phyloP scores from a whole-genome alignment of 2,888 invertebrate species.

The Stenichneumon culpator region DNA sequence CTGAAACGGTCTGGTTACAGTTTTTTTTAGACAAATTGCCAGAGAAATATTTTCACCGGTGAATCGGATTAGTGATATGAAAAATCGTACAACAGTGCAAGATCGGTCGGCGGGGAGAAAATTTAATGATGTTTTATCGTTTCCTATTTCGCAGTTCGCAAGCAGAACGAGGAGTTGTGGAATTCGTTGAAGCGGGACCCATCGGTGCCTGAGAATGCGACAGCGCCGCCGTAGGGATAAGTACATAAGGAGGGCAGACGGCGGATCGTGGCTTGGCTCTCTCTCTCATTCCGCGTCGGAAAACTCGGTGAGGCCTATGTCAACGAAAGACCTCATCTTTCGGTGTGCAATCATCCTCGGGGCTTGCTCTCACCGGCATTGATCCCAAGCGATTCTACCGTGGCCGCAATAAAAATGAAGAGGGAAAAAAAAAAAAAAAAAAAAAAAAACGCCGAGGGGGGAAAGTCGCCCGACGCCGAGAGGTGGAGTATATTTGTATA shows the following conservation, averaged over 20 bases:
- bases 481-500: constrained; percentile 44
- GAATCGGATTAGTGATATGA: neutral
- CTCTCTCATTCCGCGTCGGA: neutral
- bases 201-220: constrained; percentile 78
- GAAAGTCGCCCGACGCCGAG: constrained; percentile 18
- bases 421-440: neutral
- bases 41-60: neutral
- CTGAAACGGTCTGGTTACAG: too few species aligned
- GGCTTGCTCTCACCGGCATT: constrained; percentile 6
- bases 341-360: constrained; percentile 27
- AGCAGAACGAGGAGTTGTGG: constrained; percentile 95
- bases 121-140: neutral
- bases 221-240: constrained; percentile 71
- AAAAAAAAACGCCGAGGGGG: neutral
- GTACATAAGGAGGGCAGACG: constrained; percentile 25
- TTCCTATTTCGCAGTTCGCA: constrained; percentile 90
- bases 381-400: constrained; percentile 6
- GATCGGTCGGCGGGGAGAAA: too few species aligned
- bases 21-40: too few species aligned
- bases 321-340: neutral
- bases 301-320: constrained; percentile 37
- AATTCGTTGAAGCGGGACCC: constrained; percentile 89
- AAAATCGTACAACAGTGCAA: neutral
- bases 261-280: neutral
- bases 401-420: constrained; percentile 13